A percentile compares a stretch with the other conserved stretches of the same genome.
Evolutionary conservation across 92 coral and sea anemone species (phyloP).

Genomic region (Bergia sp.): DNA sequence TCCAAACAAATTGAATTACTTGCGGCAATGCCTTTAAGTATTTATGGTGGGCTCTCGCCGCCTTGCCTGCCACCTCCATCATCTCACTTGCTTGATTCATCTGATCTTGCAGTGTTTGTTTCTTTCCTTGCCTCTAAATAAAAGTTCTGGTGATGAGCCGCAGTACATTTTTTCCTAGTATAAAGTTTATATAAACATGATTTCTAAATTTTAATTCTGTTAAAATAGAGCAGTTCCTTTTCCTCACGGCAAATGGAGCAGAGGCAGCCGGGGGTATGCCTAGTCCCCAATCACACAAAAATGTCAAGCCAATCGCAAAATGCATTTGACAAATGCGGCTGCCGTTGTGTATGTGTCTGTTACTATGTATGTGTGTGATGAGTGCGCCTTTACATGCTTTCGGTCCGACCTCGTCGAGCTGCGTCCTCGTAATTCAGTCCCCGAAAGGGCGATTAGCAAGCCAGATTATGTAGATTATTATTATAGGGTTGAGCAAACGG

Average conservation of each 20-base stretch:
- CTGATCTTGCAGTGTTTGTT: constrained; percentile 10
- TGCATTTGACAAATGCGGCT: too few species aligned
- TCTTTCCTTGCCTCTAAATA: constrained; percentile 6
- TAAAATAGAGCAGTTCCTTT: background rate
- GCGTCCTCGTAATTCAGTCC: too few species aligned
- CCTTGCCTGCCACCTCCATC: constrained; percentile 46
- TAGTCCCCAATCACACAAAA: background rate
- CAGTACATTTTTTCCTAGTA: background rate
- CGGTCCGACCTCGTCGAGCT: too few species aligned
- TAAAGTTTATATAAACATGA: background rate
- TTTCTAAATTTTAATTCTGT: background rate
- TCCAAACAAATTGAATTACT: background rate
- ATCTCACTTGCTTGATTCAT: constrained; percentile 37
- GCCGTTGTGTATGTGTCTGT: too few species aligned
- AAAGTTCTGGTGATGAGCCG: background rate
- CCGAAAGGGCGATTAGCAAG: too few species aligned
- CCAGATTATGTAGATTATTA: too few species aligned
- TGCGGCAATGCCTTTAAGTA: constrained; percentile 44
- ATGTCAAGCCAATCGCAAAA: too few species aligned
- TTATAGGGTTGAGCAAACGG: too few species aligned
- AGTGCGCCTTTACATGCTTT: too few species aligned
- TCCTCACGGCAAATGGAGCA: background rate
- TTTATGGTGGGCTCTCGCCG: constrained; percentile 41
- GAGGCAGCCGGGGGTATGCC: background rate
- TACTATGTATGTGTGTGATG: too few species aligned